These are phyloP conservation scores for Lutjanus campechanus DNA, from an alignment of 2,797 vertebrate species.

Conservation along the genomic window DNA sequence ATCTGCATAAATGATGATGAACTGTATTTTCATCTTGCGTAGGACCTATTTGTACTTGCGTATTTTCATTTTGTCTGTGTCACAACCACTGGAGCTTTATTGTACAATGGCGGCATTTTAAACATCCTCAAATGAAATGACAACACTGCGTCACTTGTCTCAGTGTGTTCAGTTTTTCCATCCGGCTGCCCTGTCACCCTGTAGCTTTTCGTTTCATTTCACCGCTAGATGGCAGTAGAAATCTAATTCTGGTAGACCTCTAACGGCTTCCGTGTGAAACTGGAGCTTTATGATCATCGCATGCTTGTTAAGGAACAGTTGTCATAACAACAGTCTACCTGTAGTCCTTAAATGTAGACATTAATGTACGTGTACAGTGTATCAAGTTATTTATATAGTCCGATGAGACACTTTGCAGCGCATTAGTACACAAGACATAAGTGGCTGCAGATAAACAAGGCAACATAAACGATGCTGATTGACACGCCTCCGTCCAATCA, in stretches of 20 bases:
- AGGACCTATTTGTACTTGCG: neutral
- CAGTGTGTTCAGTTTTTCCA: neutral
- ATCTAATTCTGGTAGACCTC: neutral
- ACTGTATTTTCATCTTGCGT: neutral
- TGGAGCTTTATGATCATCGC: neutral
- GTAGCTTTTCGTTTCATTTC: neutral
- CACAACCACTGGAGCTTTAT: neutral
- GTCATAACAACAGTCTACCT: neutral
- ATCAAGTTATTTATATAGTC: neutral
- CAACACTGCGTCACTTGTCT: neutral
- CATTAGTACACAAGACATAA: no score
- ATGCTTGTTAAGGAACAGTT: neutral
- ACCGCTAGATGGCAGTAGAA: conserved; percentile 60
- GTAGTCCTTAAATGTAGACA: no score
- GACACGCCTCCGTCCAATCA: conserved; percentile 64
- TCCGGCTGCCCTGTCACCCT: neutral
- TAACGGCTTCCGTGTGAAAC: neutral
- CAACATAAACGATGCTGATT: conserved; percentile 20
- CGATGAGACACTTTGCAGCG: no score
- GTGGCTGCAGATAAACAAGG: conserved; percentile 9
- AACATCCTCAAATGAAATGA: neutral
- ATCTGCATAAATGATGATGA: neutral
- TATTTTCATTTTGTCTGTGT: neutral
- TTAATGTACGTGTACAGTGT: neutral
- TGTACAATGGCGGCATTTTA: neutral